Conservation (phyloP, 35 echinoderm and acorn worm genomes). For the Heliocidaris tuberculata region DNA sequence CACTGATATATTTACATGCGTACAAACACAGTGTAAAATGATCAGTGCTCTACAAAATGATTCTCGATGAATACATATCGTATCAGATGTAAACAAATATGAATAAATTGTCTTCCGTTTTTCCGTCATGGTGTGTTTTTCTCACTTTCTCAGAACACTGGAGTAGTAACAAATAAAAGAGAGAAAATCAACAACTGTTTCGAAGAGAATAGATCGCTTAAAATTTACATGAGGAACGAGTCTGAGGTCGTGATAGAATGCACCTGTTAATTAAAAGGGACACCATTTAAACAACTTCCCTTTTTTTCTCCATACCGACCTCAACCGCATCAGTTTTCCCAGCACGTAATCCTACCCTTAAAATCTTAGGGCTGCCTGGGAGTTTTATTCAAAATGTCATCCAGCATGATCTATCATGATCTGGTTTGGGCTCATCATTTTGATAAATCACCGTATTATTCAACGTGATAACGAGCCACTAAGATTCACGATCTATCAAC, state of each 20-base stretch:
- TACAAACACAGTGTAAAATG: too few relatives aligned
- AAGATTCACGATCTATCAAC: slow-evolving; percentile 27
- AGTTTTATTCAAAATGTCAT: slow-evolving; percentile 37
- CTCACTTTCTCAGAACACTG: neutral
- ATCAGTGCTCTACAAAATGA: too few relatives aligned
- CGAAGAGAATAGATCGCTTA: neutral
- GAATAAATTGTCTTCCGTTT: neutral
- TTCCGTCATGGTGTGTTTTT: neutral
- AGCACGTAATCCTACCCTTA: slow-evolving; percentile 26
- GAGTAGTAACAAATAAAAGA: neutral
- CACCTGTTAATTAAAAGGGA: slow-evolving; percentile 19
- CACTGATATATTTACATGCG: too few relatives aligned
- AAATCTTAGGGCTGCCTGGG: neutral
- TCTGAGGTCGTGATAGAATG: neutral
- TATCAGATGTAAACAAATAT: neutral
- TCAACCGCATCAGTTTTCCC: neutral
- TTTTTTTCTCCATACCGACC: neutral
- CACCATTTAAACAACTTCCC: neutral
- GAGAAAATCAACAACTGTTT: neutral
- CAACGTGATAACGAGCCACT: slow-evolving; percentile 42
- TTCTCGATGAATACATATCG: too few relatives aligned
- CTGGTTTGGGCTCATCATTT: neutral
- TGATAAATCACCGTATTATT: slow-evolving; percentile 41
- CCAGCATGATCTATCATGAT: slow-evolving; percentile 2
- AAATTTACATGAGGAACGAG: slow-evolving; percentile 17